A percentile compares a stretch with the other conserved stretches of the same genome.
Evolutionary conservation across 1,140 invertebrate genomes (phyloP).

Genomic region (Lethrus apterus): DNA sequence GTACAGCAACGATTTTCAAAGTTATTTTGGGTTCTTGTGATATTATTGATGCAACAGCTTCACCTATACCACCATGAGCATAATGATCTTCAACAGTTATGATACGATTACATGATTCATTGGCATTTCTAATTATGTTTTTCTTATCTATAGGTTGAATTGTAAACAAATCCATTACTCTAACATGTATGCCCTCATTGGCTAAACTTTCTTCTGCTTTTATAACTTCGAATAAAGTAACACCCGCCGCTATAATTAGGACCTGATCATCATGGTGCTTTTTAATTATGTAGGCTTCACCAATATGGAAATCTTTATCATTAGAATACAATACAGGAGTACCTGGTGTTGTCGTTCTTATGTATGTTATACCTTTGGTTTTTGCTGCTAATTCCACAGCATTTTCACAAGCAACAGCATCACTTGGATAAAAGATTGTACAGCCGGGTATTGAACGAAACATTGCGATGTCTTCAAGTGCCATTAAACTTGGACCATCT

Average conservation of each 20-base stretch:
- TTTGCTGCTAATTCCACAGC: slow-evolving; percentile 95
- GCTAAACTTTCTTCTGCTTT: slow-evolving; percentile 74
- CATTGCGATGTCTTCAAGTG: slow-evolving; percentile 93
- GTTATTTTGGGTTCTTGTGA: slow-evolving; percentile 62
- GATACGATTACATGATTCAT: slow-evolving; percentile 70
- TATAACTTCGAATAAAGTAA: slow-evolving; percentile 88
- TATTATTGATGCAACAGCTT: slow-evolving; percentile 82
- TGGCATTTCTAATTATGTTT: slow-evolving; percentile 70
- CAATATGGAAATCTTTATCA: slow-evolving; percentile 74
- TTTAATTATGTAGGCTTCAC: slow-evolving; percentile 73
- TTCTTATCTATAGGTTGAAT: slow-evolving; percentile 89
- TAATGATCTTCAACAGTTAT: slow-evolving; percentile 98
- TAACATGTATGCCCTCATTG: slow-evolving; percentile 58
- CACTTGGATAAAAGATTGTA: slow-evolving; percentile 95
- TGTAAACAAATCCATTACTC: slow-evolving; percentile 91
- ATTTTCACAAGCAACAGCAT: slow-evolving; percentile 90
- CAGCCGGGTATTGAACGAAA: slow-evolving; percentile 87
- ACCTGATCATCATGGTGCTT: slow-evolving; percentile 68
- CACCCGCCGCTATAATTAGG: slow-evolving; percentile 83
- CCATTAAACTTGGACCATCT: slow-evolving; percentile 99
- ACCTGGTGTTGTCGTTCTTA: slow-evolving; percentile 88
- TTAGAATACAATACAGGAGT: slow-evolving; percentile 84
- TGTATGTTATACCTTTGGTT: slow-evolving; percentile 92
- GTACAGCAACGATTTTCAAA: slow-evolving; percentile 83
- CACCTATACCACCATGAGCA: slow-evolving; percentile 88